A percentile compares a stretch with the other conserved stretches of the same genome.
These are phyloP conservation scores for Cebus imitator DNA, from an alignment of 2,113 vertebrate species.

Conservation along the genomic window DNA sequence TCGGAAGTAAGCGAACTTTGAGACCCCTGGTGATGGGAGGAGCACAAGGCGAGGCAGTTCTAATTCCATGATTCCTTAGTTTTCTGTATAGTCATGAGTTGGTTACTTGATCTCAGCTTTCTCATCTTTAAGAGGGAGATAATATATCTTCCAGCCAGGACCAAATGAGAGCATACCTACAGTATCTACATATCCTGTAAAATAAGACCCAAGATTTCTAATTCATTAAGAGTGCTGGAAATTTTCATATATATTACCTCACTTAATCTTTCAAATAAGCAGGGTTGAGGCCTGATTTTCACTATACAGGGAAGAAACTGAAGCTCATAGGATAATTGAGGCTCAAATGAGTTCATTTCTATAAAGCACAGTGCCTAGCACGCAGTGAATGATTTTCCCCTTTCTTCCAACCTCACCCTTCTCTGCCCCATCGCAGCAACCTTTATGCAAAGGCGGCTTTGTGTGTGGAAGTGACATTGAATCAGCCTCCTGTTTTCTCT, in stretches of 20 bases:
- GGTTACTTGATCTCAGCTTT: not conserved
- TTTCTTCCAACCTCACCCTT: not conserved
- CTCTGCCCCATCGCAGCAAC: not conserved
- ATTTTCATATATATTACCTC: not conserved
- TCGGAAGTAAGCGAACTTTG: not conserved
- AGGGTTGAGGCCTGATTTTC: not conserved
- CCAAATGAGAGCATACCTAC: not conserved
- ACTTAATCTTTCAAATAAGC: not conserved
- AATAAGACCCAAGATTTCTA: not conserved
- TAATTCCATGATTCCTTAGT: too few species aligned
- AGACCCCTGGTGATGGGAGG: not conserved
- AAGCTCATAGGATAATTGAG: too few species aligned
- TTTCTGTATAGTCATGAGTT: not conserved
- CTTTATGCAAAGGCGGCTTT: not conserved
- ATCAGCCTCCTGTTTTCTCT: not conserved
- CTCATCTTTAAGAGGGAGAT: not conserved
- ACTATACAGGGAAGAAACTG: not conserved
- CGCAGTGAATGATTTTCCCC: rapidly evolving
- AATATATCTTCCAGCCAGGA: not conserved
- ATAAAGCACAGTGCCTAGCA: not conserved
- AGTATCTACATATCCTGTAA: not conserved
- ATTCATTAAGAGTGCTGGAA: not conserved
- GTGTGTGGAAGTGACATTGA: rapidly evolving
- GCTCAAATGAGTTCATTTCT: not conserved
- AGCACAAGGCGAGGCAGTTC: not conserved